These are phyloP conservation scores for Machimus rusticus DNA, from an alignment of 2,888 invertebrate species.

Conservation along the genomic window DNA sequence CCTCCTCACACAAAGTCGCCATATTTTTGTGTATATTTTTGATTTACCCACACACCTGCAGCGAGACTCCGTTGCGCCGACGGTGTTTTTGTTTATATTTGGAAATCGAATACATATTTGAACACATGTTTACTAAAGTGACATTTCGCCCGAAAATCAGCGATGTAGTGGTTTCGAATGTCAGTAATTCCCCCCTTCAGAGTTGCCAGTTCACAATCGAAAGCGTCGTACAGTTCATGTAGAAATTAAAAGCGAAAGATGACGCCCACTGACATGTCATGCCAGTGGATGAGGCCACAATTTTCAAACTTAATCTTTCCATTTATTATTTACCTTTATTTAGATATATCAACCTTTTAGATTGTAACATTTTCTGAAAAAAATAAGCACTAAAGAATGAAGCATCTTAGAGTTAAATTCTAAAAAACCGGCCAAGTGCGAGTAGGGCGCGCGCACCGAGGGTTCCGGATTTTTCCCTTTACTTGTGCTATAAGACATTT, in stretches of 20 bases:
- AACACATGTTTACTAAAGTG: background rate
- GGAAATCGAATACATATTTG: background rate
- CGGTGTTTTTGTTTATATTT: conserved; percentile 13
- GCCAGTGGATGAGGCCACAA: too few relatives aligned
- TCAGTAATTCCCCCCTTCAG: background rate
- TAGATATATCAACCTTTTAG: too few relatives aligned
- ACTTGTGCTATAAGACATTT: too few relatives aligned
- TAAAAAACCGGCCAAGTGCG: too few relatives aligned
- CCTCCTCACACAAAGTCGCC: background rate
- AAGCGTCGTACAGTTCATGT: background rate
- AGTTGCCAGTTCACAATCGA: background rate
- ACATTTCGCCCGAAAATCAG: background rate
- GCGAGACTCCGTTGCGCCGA: background rate
- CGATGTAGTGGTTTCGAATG: background rate
- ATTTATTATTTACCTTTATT: too few relatives aligned
- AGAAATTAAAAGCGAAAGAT: background rate
- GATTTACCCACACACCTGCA: background rate
- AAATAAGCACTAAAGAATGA: too few relatives aligned
- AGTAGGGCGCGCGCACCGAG: too few relatives aligned
- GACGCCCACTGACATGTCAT: too few relatives aligned
- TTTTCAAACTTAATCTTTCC: too few relatives aligned
- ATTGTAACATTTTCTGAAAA: too few relatives aligned
- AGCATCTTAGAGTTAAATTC: too few relatives aligned
- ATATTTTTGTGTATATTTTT: conserved; percentile 14
- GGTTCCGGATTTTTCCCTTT: too few relatives aligned